These are phyloP conservation scores for Lethenteron reissneri DNA, from an alignment of 2,113 vertebrate genomes.

Conservation along the genomic window DNA sequence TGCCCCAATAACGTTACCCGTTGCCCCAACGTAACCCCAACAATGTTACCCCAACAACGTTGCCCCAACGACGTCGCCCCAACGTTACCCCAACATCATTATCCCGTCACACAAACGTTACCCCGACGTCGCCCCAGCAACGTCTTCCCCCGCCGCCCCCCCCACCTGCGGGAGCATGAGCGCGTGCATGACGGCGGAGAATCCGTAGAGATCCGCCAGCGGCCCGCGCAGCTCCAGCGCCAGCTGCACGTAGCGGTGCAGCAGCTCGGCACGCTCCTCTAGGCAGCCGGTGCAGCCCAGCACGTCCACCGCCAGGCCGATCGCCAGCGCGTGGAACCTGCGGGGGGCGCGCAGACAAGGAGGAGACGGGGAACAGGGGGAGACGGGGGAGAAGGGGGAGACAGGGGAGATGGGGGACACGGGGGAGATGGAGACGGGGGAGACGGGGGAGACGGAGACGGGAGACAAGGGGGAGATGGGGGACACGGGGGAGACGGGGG, in stretches of 20 bases:
- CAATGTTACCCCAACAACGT: no score
- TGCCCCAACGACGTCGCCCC: no score
- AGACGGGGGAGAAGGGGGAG: not conserved
- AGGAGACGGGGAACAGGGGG: not conserved
- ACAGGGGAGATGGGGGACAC: not conserved
- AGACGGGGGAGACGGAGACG: no score
- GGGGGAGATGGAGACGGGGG: no score
- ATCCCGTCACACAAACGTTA: no score
- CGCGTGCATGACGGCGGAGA: conserved; percentile 55
- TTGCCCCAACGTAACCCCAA: no score
- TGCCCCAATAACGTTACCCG: no score
- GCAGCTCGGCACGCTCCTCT: conserved; percentile 29
- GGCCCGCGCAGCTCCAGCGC: conserved; percentile 31
- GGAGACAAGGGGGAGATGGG: no score
- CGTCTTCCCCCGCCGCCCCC: not conserved
- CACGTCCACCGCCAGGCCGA: conserved; percentile 46
- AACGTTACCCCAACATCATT: no score
- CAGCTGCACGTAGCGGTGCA: conserved; percentile 40
- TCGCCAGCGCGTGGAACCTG: conserved; percentile 39
- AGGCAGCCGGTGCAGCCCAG: conserved; percentile 44
- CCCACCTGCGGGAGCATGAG: conserved; percentile 54
- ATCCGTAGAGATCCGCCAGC: conserved; percentile 35
- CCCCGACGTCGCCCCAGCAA: not conserved
- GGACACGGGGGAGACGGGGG: no score
- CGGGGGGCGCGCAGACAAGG: not conserved